These are phyloP conservation scores for Coboldia fuscipes DNA, from an alignment of 1,140 invertebrate species.

Conservation along the genomic window DNA sequence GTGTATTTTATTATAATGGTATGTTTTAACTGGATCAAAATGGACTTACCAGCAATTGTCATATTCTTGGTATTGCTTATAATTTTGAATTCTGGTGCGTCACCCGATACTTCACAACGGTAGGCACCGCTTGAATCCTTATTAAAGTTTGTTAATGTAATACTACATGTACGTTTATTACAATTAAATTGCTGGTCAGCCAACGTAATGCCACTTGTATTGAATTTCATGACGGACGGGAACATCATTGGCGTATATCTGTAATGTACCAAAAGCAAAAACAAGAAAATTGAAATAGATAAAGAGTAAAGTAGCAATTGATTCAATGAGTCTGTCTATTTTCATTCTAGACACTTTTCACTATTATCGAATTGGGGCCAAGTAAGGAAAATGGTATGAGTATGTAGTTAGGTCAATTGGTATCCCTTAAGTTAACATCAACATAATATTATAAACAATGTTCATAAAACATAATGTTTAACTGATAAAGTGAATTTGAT, in stretches of 20 bases:
- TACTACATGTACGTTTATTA: constrained; percentile 24
- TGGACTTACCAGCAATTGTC: constrained; percentile 37
- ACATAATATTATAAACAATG: too few species aligned
- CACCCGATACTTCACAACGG: constrained; percentile 38
- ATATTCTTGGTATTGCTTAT: constrained; percentile 32
- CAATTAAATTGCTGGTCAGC: constrained; percentile 48
- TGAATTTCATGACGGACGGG: constrained; percentile 17
- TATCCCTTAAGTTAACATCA: too few species aligned
- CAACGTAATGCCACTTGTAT: constrained; percentile 39
- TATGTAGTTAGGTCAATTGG: too few species aligned
- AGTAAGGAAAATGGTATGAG: too few species aligned
- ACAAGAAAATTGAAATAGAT: background rate
- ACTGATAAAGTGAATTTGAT: too few species aligned
- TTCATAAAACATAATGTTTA: too few species aligned
- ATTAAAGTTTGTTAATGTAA: constrained; percentile 27
- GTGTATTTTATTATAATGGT: too few species aligned
- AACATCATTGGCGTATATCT: constrained; percentile 18
- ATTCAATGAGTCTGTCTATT: too few species aligned
- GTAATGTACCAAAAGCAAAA: constrained; percentile 5
- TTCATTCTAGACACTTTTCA: too few species aligned
- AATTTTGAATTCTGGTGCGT: constrained; percentile 36
- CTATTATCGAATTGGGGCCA: too few species aligned
- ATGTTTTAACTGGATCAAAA: too few species aligned
- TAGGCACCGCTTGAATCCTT: constrained; percentile 28
- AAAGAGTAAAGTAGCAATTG: too few species aligned